Evolutionary conservation across 2,797 vertebrate species (phyloP).

Genomic region (Eulemur rubriventer): DNA sequence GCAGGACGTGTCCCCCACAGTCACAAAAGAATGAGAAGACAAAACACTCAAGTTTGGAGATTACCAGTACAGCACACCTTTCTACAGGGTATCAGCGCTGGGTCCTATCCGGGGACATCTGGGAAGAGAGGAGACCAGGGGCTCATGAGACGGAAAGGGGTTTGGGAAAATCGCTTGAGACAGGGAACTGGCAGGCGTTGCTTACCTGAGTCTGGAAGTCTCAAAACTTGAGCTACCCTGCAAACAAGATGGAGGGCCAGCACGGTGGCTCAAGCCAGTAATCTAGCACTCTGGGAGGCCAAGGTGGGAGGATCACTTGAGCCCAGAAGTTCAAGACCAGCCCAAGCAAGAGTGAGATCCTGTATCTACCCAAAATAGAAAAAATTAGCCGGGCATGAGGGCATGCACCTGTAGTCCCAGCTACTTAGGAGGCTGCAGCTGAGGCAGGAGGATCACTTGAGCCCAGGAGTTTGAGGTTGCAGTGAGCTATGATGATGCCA

Average conservation of each 20-base stretch:
- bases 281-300: not conserved
- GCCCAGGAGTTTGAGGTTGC: not conserved
- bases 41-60: not conserved
- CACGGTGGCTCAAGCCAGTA: too few relatives aligned
- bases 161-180: not conserved
- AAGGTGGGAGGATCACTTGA: not conserved
- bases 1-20: not conserved
- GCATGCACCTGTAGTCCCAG: not conserved
- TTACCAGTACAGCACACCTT: not conserved
- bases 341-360: not conserved
- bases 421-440: not conserved
- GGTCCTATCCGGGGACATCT: not conserved
- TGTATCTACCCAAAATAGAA: not conserved
- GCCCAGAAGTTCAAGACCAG: not conserved
- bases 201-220: not conserved
- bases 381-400: not conserved
- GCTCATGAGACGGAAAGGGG: accelerated
- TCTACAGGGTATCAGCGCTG: not conserved
- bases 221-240: not conserved
- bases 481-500: not conserved
- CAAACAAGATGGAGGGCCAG: not conserved
- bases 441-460: not conserved
- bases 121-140: not conserved
- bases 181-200: not conserved
- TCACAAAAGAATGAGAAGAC: not conserved